Conservation (phyloP, 2,888 invertebrate species). For the Trachelus tabidus region DNA sequence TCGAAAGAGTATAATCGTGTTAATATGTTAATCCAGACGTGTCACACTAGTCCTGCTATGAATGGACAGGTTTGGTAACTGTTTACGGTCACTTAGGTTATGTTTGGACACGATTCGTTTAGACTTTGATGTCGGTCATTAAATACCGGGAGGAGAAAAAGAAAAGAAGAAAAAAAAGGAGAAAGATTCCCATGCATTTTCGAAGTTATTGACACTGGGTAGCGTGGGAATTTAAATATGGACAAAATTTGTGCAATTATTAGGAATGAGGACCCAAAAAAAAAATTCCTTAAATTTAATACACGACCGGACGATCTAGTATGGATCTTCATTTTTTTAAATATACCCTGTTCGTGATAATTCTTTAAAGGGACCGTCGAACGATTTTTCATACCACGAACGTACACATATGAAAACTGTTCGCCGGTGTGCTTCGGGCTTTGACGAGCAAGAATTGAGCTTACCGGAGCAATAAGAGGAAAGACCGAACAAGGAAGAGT, state of each 20-base stretch:
- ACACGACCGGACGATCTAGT: no score
- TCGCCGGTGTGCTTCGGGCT: not conserved
- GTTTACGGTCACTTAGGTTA: not conserved
- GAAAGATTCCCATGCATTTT: not conserved
- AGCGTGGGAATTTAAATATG: not conserved
- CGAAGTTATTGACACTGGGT: not conserved
- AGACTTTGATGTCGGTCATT: not conserved
- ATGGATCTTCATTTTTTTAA: not conserved
- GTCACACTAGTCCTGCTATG: not conserved
- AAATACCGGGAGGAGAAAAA: not conserved
- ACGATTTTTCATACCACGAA: not conserved
- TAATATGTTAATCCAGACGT: slow-evolving; percentile 1
- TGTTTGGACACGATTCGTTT: not conserved
- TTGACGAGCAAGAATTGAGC: not conserved
- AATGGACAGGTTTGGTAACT: slow-evolving; percentile 5
- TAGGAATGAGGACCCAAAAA: not conserved
- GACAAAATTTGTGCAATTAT: not conserved
- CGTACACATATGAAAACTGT: not conserved
- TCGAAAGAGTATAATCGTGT: not conserved
- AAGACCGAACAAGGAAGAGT: not conserved
- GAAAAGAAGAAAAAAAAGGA: not conserved
- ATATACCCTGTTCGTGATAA: not conserved
- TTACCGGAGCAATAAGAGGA: not conserved
- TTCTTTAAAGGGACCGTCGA: not conserved
- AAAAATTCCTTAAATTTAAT: no score